Percentiles rank a stretch among this genome's conserved stretches.
Conservation (phyloP, 1,140 invertebrate species). For the Drosophila paulistorum region DNA sequence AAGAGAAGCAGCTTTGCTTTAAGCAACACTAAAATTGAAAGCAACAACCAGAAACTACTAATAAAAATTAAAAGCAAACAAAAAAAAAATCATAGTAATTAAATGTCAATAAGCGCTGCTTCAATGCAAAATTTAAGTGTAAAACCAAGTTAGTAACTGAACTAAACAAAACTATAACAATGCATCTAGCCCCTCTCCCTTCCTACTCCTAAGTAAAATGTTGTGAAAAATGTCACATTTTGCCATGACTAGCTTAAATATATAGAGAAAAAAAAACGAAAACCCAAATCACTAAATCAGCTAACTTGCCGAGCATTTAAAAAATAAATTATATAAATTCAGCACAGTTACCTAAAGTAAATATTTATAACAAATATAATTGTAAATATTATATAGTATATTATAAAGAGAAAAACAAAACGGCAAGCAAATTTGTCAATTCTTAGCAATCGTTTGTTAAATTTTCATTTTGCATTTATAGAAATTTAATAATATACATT, state of each 20-base stretch:
- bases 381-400: constrained; percentile 59
- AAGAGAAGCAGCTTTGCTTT: constrained; percentile 16
- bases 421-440: constrained; percentile 40
- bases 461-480: constrained; percentile 18
- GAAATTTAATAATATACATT: constrained; percentile 33
- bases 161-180: constrained; percentile 17
- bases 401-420: constrained; percentile 21
- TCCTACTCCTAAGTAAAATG: constrained; percentile 27
- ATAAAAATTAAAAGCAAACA: constrained; percentile 8
- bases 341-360: constrained; percentile 68
- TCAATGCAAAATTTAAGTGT: constrained; percentile 21
- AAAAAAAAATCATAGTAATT: background rate
- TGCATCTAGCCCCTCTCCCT: constrained; percentile 10
- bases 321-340: constrained; percentile 24
- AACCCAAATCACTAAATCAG: constrained; percentile 26
- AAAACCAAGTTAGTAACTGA: constrained; percentile 25
- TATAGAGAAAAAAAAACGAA: constrained; percentile 28
- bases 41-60: constrained; percentile 1
- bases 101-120: constrained; percentile 19
- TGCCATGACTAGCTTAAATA: constrained; percentile 23
- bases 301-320: constrained; percentile 34
- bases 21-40: constrained; percentile 13
- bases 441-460: constrained; percentile 28
- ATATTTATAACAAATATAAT: constrained; percentile 41
- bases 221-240: constrained; percentile 32